These are phyloP conservation scores for Germaria angustata DNA, from an alignment of 2,888 invertebrate species.

Conservation along the genomic window DNA sequence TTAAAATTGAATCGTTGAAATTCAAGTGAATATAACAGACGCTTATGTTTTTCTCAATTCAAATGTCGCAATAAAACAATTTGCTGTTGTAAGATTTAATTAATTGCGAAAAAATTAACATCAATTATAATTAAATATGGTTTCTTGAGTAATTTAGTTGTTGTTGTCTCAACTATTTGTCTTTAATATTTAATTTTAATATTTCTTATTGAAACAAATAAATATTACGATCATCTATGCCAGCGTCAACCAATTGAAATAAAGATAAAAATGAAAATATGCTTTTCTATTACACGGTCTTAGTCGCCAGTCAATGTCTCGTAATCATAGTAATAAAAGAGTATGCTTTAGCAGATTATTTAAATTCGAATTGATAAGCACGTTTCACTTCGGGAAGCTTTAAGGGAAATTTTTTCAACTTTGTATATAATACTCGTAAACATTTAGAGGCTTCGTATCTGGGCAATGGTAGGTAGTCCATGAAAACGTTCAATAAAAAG, in stretches of 20 bases:
- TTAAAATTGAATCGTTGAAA: background rate
- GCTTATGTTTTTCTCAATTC: background rate
- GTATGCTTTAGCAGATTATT: too few relatives aligned
- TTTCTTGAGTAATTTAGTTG: background rate
- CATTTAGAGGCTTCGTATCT: too few relatives aligned
- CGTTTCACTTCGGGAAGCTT: too few relatives aligned
- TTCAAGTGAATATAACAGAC: background rate
- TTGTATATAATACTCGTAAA: too few relatives aligned
- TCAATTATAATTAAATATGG: conserved; percentile 44
- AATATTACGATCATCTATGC: background rate
- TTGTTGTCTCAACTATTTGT: background rate
- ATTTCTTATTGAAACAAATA: background rate
- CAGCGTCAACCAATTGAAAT: background rate
- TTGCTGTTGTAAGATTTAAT: conserved; percentile 48
- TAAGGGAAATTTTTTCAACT: too few relatives aligned
- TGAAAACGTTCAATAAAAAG: too few relatives aligned
- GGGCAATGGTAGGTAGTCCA: too few relatives aligned
- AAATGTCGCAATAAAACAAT: conserved; percentile 46
- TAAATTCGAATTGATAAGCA: too few relatives aligned
- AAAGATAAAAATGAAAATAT: background rate
- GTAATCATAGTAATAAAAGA: too few relatives aligned
- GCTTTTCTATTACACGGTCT: too few relatives aligned
- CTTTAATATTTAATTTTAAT: background rate
- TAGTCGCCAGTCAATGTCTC: too few relatives aligned
- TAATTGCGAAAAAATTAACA: conserved; percentile 55